phyloP scores from a whole-genome alignment of 2,113 vertebrate species.

The Oxygymnocypris stewartii region DNA sequence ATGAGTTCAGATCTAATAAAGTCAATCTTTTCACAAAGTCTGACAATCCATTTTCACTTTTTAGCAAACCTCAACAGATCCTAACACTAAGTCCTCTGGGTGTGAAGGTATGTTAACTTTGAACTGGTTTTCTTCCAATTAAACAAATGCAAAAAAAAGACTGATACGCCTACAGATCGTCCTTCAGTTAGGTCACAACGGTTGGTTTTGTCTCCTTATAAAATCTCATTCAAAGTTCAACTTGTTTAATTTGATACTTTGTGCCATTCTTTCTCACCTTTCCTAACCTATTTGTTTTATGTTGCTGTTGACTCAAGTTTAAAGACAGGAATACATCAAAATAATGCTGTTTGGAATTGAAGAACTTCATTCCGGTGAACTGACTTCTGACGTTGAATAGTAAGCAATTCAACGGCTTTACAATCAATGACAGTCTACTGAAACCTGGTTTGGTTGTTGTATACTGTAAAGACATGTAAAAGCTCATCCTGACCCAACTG shows the following conservation, averaged over 20 bases:
- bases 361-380: neutral
- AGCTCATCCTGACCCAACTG: neutral
- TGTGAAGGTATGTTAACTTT: slow-evolving; percentile 24
- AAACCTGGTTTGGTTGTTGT: neutral
- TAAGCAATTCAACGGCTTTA: neutral
- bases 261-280: neutral
- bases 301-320: neutral
- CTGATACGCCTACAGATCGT: slow-evolving; percentile 23
- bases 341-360: neutral
- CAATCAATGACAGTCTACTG: neutral
- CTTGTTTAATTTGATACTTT: neutral
- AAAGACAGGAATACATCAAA: neutral
- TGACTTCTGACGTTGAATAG: neutral
- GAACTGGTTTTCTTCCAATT: neutral
- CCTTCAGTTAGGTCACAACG: slow-evolving; percentile 22
- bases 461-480: neutral
- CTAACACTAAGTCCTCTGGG: too few species aligned
- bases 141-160: neutral
- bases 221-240: slow-evolving; percentile 7
- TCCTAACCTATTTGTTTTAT: neutral
- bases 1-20: neutral
- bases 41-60: neutral
- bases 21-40: neutral
- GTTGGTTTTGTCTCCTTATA: slow-evolving; percentile 31
- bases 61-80: neutral